These are phyloP conservation scores for Enteromius anoplus DNA, from an alignment of 2,797 vertebrate genomes.

Conservation along the genomic window DNA sequence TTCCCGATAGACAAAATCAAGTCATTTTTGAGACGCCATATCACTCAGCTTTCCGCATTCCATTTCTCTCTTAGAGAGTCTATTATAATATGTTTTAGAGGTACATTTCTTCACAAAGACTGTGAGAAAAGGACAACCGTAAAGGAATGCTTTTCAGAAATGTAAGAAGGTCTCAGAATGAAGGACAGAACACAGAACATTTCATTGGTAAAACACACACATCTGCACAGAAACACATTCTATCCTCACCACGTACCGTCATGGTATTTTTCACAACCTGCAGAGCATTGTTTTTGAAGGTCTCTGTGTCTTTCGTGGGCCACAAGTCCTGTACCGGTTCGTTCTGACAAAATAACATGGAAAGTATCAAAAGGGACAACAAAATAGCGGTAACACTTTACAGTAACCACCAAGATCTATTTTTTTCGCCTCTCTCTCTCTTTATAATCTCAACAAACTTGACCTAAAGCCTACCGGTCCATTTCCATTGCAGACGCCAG, in stretches of 20 bases:
- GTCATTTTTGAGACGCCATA: not conserved
- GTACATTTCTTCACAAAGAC: not conserved
- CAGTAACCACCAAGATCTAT: too few relatives aligned
- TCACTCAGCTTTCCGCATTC: too few relatives aligned
- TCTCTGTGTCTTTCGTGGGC: conserved; percentile 61
- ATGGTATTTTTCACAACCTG: conserved; percentile 71
- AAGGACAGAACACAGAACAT: not conserved
- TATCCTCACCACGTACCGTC: conserved; percentile 70
- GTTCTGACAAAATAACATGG: conserved; percentile 63
- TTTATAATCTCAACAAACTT: not conserved
- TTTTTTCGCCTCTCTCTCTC: too few relatives aligned
- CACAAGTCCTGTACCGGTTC: conserved; percentile 56
- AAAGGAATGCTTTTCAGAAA: not conserved
- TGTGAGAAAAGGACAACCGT: not conserved
- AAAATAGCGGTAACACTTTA: too few relatives aligned
- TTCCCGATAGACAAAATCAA: not conserved
- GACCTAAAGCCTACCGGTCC: conserved; percentile 65
- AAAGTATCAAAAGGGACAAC: not conserved
- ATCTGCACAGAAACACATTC: not conserved
- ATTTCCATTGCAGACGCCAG: conserved; percentile 74
- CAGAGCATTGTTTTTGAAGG: conserved; percentile 65
- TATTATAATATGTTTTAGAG: not conserved
- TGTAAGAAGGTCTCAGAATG: not conserved
- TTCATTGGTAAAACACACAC: not conserved
- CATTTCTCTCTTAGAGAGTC: not conserved